Evolutionary conservation across 2,113 vertebrate species (phyloP).

Genomic region (Psittacula cyanocephala): DNA sequence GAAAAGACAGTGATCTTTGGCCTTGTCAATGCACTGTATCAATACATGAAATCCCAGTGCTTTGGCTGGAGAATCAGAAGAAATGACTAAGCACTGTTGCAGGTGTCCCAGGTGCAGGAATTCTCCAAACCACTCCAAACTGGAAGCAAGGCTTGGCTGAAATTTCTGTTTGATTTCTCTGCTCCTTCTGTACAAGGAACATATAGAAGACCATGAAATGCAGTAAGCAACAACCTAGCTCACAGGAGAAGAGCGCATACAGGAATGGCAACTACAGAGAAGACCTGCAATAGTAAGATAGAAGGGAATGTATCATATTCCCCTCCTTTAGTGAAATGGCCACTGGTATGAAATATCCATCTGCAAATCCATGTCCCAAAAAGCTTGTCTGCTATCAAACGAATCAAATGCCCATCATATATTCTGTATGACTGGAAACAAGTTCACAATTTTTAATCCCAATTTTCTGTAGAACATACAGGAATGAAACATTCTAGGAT

Average conservation of each 20-base stretch:
- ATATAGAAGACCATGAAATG: not conserved
- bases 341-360: not conserved
- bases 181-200: not conserved
- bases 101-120: not conserved
- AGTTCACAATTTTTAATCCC: not conserved
- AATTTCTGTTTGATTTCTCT: not conserved
- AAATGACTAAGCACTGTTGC: not conserved
- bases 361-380: not conserved
- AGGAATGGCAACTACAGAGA: not conserved
- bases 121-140: not conserved
- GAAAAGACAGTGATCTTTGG: not conserved
- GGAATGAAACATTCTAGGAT: not conserved
- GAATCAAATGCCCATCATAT: not conserved
- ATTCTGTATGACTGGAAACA: not conserved
- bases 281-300: not conserved
- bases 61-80: not conserved
- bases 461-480: not conserved
- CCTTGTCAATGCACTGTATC: not conserved
- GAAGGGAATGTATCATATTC: not conserved
- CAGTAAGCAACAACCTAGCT: not conserved
- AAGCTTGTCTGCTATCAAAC: not conserved
- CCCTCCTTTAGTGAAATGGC: not conserved
- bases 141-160: not conserved
- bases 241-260: not conserved
- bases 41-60: not conserved